These are phyloP conservation scores for Sylvilagus bachmani DNA, from an alignment of 2,113 vertebrate genomes.

Conservation along the genomic window DNA sequence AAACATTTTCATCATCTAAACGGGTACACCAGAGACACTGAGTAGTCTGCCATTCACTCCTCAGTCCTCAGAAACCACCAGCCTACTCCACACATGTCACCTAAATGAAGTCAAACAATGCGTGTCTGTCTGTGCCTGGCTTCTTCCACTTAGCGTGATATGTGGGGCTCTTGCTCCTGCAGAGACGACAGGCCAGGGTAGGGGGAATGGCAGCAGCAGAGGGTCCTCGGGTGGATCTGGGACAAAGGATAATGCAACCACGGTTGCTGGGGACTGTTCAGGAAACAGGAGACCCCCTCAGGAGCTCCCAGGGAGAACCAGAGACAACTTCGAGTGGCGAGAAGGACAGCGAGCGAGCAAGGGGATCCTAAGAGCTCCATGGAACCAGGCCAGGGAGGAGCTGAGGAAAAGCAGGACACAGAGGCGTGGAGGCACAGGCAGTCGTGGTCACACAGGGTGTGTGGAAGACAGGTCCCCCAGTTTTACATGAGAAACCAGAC, in stretches of 20 bases:
- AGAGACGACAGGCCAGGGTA: too few relatives aligned
- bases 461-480: neutral
- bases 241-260: neutral
- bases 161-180: neutral
- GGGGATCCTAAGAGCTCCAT: neutral
- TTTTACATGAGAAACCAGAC: slow-evolving; percentile 21
- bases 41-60: neutral
- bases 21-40: neutral
- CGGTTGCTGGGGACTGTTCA: neutral
- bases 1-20: neutral
- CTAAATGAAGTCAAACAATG: neutral
- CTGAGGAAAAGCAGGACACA: neutral
- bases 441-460: neutral
- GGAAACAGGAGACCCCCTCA: neutral
- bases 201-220: neutral
- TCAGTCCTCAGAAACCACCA: neutral
- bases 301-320: neutral
- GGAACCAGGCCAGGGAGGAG: neutral
- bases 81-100: neutral
- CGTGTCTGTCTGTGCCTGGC: neutral
- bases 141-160: neutral
- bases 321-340: neutral
- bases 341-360: neutral
- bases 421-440: neutral
- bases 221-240: neutral